Base-by-base conservation (phyloP, 2,113 vertebrate genomes). In the Elephantulus edwardii region DNA sequence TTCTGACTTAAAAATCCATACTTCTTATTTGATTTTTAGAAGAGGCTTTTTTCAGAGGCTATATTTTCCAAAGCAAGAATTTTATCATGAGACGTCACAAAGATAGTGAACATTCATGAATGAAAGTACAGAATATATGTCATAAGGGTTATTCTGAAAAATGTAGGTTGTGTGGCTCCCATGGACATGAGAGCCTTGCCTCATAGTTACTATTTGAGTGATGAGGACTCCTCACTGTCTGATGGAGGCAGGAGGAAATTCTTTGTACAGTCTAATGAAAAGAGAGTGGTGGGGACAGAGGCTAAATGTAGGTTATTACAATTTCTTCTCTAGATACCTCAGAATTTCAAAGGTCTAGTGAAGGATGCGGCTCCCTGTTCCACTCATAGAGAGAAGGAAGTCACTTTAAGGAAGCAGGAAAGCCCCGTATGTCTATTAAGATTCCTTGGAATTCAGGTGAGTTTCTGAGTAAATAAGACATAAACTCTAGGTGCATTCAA, bases 21-120 rank as follows among this genome's bases (percentile, higher is more conserved):
- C 42, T 77, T 14, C 77, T 91, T 56, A 54, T 58, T 91, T 78
- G 71, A 81, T 40, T 83, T 60, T 83, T n/a, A 89, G 71, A 75
- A 81, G 44, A 82, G 64, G 44, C 5, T n/a, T 24, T 54, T 26
- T 77, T 33, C 35, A 84, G 24, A 84, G 72, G 50, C 30, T 20
- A 38, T 38, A 70, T 76, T 72, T 90, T 70, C 38, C 72, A 81
- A 76, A 46, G 20, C 28, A 78, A 70, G n/a, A 75, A 88, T 58
- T 91, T 71, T 30, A 82, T 62, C 52, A 54, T 48, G 48, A 74
- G 79, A 20, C 52, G 40, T 58, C 58, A 64, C 20, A 50, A 85
- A 71, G 22, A 44, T 33, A 79, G 58, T 64, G 44, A 50, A 74
- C 6, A n/a, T 38, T 50, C 4, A 90, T 33, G 24, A 86, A 62